These are phyloP conservation scores for Zaprionus bogoriensis DNA, from an alignment of 2,888 invertebrate species.

Conservation along the genomic window DNA sequence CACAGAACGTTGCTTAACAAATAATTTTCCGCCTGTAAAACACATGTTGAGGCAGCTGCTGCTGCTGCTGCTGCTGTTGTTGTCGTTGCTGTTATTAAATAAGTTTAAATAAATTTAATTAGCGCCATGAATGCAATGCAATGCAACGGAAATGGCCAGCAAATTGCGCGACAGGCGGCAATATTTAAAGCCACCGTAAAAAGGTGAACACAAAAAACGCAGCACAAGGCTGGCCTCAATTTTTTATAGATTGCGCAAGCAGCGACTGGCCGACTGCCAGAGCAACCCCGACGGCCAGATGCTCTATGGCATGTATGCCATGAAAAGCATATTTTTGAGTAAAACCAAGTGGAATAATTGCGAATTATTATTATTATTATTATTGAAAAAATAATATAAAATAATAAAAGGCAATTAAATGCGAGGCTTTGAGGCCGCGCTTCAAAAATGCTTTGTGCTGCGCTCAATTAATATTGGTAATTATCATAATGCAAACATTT, in stretches of 20 bases:
- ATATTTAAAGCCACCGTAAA: conserved; percentile 48
- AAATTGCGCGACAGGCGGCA: conserved; percentile 48
- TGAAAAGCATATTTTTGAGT: neutral
- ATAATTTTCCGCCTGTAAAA: conserved; percentile 25
- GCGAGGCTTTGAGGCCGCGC: conserved; percentile 17
- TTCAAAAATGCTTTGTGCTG: conserved; percentile 67
- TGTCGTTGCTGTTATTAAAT: conserved; percentile 41
- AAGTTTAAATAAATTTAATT: conserved; percentile 70
- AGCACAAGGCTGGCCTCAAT: conserved; percentile 6
- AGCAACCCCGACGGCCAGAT: neutral
- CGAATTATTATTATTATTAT: too few species aligned
- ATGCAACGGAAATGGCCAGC: conserved; percentile 62
- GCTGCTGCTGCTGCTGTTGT: conserved; percentile 15
- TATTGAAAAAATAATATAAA: too few species aligned
- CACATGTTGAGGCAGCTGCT: conserved; percentile 3
- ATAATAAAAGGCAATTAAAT: neutral
- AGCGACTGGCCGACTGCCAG: neutral
- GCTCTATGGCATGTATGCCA: too few species aligned
- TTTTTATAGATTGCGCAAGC: neutral
- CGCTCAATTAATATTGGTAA: conserved; percentile 60
- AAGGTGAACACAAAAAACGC: conserved; percentile 45
- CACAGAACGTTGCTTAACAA: conserved; percentile 24
- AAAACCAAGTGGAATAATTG: too few species aligned
- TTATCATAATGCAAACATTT: conserved; percentile 53
- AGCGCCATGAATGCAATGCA: conserved; percentile 54